phyloP scores from a whole-genome alignment of 2,888 invertebrate species.

The Melinaea menophilus region DNA sequence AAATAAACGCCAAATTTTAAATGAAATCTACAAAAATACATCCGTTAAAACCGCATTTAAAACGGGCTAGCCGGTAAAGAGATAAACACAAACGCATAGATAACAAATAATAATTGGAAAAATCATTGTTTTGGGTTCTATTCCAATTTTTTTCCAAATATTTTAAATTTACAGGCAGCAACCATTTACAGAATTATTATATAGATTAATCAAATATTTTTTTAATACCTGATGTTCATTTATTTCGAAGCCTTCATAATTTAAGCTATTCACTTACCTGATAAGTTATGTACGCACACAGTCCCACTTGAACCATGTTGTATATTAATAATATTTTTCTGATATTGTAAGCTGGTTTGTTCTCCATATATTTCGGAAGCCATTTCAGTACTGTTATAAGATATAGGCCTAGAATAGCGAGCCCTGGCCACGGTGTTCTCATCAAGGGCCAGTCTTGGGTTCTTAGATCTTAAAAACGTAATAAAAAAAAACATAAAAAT shows the following conservation, averaged over 20 bases:
- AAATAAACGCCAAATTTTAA: no score
- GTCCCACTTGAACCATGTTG: conserved; percentile 82
- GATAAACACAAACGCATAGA: no score
- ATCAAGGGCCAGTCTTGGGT: conserved; percentile 85
- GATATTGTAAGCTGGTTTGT: conserved; percentile 80
- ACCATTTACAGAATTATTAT: no score
- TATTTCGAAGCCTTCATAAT: neutral
- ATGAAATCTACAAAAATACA: no score
- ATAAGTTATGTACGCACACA: conserved; percentile 78
- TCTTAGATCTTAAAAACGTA: conserved; percentile 72
- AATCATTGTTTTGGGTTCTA: no score
- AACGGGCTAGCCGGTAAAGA: no score
- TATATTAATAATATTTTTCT: conserved; percentile 80
- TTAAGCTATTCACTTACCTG: conserved; percentile 63
- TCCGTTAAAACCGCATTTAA: no score
- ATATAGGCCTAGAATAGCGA: conserved; percentile 78
- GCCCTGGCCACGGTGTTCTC: conserved; percentile 81
- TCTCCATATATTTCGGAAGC: conserved; percentile 84
- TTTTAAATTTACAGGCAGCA: no score
- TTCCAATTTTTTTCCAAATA: no score
- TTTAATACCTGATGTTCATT: no score
- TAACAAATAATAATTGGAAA: no score
- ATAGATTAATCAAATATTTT: no score
- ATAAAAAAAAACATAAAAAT: conserved; percentile 9
- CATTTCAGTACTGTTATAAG: conserved; percentile 80